Conservation (phyloP, 2,797 vertebrate species). For the Heliangelus exortis region DNA sequence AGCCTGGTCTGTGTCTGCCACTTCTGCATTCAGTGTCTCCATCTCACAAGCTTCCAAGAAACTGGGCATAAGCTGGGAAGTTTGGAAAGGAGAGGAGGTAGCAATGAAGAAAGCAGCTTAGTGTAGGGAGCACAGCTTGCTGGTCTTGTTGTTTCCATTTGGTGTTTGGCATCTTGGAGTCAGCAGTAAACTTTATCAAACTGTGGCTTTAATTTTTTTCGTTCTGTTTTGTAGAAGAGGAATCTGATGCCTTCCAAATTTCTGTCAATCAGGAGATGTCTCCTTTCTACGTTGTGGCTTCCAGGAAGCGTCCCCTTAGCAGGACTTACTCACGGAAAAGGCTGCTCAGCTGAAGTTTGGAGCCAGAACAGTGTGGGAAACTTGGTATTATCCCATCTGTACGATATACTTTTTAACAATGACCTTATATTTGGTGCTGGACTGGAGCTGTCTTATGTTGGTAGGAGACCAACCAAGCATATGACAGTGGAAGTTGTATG, state of each 20-base stretch:
- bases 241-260: conserved; percentile 3
- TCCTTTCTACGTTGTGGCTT: conserved; percentile 72
- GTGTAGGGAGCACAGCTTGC: not conserved
- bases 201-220: not conserved
- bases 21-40: not conserved
- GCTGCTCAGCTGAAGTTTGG: conserved; percentile 75
- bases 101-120: not conserved
- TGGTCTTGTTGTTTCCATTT: not conserved
- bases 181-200: not conserved
- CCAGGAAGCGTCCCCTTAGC: conserved; percentile 61
- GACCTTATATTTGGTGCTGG: not conserved
- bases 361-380: not conserved
- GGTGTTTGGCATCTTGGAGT: not conserved
- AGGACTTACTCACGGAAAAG: conserved; percentile 89
- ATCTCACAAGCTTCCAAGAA: rapidly evolving
- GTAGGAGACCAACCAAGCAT: not conserved
- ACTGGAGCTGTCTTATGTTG: not conserved
- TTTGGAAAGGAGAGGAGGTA: not conserved
- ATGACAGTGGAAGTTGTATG: not conserved
- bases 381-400: not conserved
- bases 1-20: not conserved
- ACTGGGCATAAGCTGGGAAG: not conserved
- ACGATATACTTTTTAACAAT: not conserved
- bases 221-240: conserved; percentile 49
- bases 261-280: conserved; percentile 70